Evolutionary conservation across 2,113 vertebrate genomes (phyloP), one percentile per base, ranked within the genome.

Genomic region (Oreocharis arfaki): DNA sequence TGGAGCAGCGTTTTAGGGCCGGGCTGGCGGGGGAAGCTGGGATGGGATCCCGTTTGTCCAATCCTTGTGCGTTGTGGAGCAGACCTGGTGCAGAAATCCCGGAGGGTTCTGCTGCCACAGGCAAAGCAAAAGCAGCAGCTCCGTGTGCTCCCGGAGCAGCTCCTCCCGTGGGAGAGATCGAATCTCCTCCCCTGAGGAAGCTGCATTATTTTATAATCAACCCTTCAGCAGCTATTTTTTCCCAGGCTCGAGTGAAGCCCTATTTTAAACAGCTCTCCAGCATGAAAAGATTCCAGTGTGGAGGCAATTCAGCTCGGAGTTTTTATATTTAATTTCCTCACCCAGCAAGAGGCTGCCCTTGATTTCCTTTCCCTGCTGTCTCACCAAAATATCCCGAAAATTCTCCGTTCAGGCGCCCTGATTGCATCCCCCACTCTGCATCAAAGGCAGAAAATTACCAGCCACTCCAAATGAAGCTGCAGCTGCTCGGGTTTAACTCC

Each of bases 261-360:
- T 83, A 65, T 91, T 96, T 89, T 96, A 68, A 92, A 73, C 84
- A 79, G 44, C 89, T 84, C 90, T 95, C 84, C 13, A 68, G 16
- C 10, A 23, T 17, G 49, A n/a, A 61, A 80, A 85, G 35, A 83
- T 61, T 32, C 39, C 84, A 84, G 61, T 82, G 87, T 85, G 74
- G 39, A 12, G 39, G 87, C 87, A 91, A 89, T 71, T 84, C 32
- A 85, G 79, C 89, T 79, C 55, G 0, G 9, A 32, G 61, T 55
- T 95, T 91, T 93, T 87, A 44, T 90, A 74, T 93, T 95, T 95
- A 27, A 95, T 96, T 93, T 94, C 69, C 96, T 87, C 80, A 39
- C 89, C 91, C 81, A 85, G 92, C 77, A 68, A 81, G 93, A 95
- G 61, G 67, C 77, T 84, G 83, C 90, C 94, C 85, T 95, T n/a